Base-by-base conservation (phyloP, 2,888 invertebrate species). In the Sabellastarte sp. region DNA sequence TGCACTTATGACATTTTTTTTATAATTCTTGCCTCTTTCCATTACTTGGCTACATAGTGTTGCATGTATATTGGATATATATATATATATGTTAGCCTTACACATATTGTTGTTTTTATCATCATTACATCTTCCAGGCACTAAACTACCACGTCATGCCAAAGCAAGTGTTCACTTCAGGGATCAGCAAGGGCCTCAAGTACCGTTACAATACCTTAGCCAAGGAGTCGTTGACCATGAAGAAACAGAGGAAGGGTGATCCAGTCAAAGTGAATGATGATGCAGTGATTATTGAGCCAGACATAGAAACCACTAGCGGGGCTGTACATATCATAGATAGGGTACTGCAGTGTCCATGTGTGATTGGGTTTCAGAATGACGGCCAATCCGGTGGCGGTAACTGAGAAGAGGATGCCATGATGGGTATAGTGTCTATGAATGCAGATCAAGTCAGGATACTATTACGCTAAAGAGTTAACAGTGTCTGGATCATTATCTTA, bases 81-180 rank as follows among this genome's bases (percentile, higher is more conserved):
- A n/a, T n/a, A n/a, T n/a, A n/a, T n/a, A n/a, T n/a, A n/a, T n/a
- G n/a, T n/a, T n/a, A n/a, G n/a, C n/a, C n/a, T n/a, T n/a, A n/a
- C n/a, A n/a, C n/a, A n/a, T n/a, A n/a, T n/a, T 41, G 10, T 41
- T 41, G 20, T 41, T 41, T 41, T 41, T 41, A 15, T 41, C 10
- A 15, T 50, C 58, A 61, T 50, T 57, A 50, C 50, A 61, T 29
- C 26, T 67, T 71, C 4, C 73, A 86, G 85, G 78, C 84, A 20
- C 77, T 86, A 15, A 80, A 81, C 64, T 84, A 85, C 64, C 86
- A 86, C 71, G 77, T 86, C 5, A 79, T 84, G 20, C 41, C 51
- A 20, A 32, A 57, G 5, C 64, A 64, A 1, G 33, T 63, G n/a
- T 68, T 63, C 57, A 51, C 57, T 4, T 31, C 57, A 10, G 53